Evolutionary conservation across 2,888 invertebrate genomes (phyloP), one percentile per base, ranked within the genome.

Genomic region (Drosophila mimetica): DNA sequence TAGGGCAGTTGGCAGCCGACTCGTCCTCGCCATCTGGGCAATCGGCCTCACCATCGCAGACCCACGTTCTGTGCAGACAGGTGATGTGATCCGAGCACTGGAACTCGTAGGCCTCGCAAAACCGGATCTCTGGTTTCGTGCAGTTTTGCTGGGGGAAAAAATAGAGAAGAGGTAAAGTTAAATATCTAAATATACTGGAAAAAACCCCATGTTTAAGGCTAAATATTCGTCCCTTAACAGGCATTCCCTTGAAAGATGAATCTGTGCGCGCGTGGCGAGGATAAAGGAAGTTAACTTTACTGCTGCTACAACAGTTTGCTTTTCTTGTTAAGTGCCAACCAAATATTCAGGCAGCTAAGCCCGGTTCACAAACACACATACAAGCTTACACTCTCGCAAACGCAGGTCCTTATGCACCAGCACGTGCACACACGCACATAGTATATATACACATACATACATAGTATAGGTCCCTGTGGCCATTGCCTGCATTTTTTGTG

Each of bases 21-120:
- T 97, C 97, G 89, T 97, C 97, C 0, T 95, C 95, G 30, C 96
- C 96, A 86, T 96, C 95, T 0, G 96, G 95, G 86, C 97, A 97
- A 90, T 97, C 97, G 46, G 93, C 93, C 78, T 96, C 96, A 1
- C 96, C 96, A 84, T 97, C 97, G 89, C 97, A 97, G 11, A 97
- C 93, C 96, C 97, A 97, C 22, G 93, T 94, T 67, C 93, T 94
- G 89, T 96, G 95, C 39, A 97, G 94, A 90, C 97, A 97, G 1
- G 96, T 96, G 80, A 96, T 93, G 42, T 94, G 94, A 91, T 97
- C 97, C 39, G 93, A 94, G 90, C 97, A 97, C 86, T 95, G 95
- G 89, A 95, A 96, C 89, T 97, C 97, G 39, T 11, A 30, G 4
- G 30, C 1, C 30, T 11, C 4, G 30, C 30, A 30, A 4, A 30